Percentiles rank a stretch among this genome's conserved stretches.
These are phyloP conservation scores for Tetragonula clypearis DNA, from an alignment of 1,140 invertebrate species.

Conservation along the genomic window DNA sequence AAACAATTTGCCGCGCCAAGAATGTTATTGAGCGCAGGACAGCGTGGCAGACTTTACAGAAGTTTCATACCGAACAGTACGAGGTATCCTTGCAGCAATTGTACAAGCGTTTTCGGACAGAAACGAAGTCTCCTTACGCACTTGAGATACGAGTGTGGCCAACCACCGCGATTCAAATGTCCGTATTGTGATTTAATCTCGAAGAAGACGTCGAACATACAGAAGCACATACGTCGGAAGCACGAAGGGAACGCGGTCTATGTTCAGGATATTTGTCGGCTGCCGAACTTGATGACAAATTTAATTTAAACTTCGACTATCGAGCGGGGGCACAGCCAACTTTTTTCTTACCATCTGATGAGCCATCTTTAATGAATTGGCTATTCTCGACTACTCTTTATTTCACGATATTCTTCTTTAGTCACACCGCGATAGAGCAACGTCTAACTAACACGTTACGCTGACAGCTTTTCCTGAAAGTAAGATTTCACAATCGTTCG, in stretches of 20 bases:
- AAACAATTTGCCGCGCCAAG: constrained; percentile 8
- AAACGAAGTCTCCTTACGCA: constrained; percentile 82
- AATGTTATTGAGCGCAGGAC: constrained; percentile 17
- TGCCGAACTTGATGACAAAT: not conserved
- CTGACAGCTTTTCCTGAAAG: not conserved
- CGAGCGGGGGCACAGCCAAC: not conserved
- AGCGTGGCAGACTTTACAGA: constrained; percentile 28
- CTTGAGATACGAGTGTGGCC: constrained; percentile 82
- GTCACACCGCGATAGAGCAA: not conserved
- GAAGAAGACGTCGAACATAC: constrained; percentile 76
- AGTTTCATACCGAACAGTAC: constrained; percentile 42
- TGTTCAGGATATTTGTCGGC: constrained; percentile 56
- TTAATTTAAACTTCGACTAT: not conserved
- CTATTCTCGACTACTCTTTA: not conserved
- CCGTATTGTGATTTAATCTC: constrained; percentile 79
- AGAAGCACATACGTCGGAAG: constrained; percentile 70
- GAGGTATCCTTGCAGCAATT: constrained; percentile 83
- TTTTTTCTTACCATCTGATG: not conserved
- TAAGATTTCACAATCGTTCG: not conserved
- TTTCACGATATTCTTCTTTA: not conserved
- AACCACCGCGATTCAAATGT: constrained; percentile 83
- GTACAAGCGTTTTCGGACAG: constrained; percentile 81
- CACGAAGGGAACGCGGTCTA: constrained; percentile 61
- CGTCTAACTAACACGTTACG: not conserved
- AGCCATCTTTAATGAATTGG: not conserved